phyloP scores from a whole-genome alignment of 2,797 vertebrate species.

The Apogon hyalosoma region DNA sequence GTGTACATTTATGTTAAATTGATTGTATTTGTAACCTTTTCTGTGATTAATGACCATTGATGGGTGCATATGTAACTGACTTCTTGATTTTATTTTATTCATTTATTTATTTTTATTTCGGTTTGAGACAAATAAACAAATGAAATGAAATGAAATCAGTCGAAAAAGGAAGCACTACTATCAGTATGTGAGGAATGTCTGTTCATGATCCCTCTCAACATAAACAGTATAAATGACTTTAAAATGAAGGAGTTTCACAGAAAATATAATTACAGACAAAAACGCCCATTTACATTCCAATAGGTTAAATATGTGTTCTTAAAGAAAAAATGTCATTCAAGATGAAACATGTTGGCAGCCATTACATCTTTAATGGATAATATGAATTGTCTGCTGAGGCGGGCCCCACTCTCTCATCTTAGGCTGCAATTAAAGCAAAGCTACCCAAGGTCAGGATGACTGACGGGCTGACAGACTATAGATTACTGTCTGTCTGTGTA shows the following conservation, averaged over 20 bases:
- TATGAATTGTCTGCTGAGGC: slow-evolving; percentile 66
- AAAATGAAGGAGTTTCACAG: slow-evolving; percentile 40
- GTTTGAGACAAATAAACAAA: too few relatives aligned
- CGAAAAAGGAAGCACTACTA: slow-evolving; percentile 19
- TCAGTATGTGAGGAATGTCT: slow-evolving; percentile 22
- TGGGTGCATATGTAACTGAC: too few relatives aligned
- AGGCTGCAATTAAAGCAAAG: slow-evolving; percentile 74
- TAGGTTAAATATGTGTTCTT: slow-evolving; percentile 63
- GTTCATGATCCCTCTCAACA: slow-evolving; percentile 15
- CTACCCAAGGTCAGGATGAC: slow-evolving; percentile 71
- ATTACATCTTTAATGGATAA: slow-evolving; percentile 73
- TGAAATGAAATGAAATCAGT: too few relatives aligned
- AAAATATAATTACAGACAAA: slow-evolving; percentile 71
- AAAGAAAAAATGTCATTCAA: slow-evolving; percentile 70
- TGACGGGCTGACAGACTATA: slow-evolving; percentile 80
- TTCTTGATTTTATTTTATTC: too few relatives aligned
- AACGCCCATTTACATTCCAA: slow-evolving; percentile 74
- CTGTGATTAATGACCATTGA: too few relatives aligned
- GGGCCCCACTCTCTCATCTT: slow-evolving; percentile 55
- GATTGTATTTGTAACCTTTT: too few relatives aligned
- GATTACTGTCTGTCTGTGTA: slow-evolving; percentile 78
- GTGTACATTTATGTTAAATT: too few relatives aligned
- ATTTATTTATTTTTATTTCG: too few relatives aligned
- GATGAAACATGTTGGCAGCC: slow-evolving; percentile 76
- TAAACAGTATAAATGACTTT: slow-evolving; percentile 27